Base-by-base conservation (phyloP, 2,113 vertebrate species). In the Malurus alboscapulatus region DNA sequence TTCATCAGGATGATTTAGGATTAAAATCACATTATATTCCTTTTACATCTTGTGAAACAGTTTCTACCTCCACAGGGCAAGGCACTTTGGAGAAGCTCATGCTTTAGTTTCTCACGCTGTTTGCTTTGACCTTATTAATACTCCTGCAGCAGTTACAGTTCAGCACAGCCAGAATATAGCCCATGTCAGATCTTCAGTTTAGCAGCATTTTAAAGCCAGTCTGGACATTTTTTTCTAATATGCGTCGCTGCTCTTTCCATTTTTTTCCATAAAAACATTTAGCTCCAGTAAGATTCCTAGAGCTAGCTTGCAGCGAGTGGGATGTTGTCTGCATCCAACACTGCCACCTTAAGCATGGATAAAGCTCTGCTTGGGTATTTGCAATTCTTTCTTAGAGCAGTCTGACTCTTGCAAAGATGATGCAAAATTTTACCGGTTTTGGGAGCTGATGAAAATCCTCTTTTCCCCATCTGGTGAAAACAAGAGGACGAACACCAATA, bases 81-180 rank as follows among this genome's bases (percentile, higher is more conserved):
- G 14, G 36, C 25, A 79, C 53, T 83, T 50, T 80, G 32, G 34
- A 65, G 57, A 87, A 88, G 11, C 25, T 77, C 32, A 15, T 25
- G 12, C 36, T 65, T 66, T 40, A 59, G 26, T 59, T 92, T 84
- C 81, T 78, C 48, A 45, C 1, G 0, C 59, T 69, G 19, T 59
- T 84, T 81, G 44, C 80, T 81, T 86, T 92, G 90, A 93, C 76
- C 65, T 92, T 95, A 86, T 95, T 84, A 90, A 86, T 65, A 65
- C 36, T 68, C 15, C 22, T 88, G 68, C 65, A 84, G 66, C 14
- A 75, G 94, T 75, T 63, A 78, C 45, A 89, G 90, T 57, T 89
- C 80, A 92, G 65, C 45, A 51, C 54, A 91, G 38, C 29, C 38
- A 68, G 45, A 38, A 30, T 15, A 29, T 13, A 75, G 62, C 36